Evolutionary conservation across 2,113 vertebrate genomes (phyloP).

Genomic region (Plotosus lineatus): DNA sequence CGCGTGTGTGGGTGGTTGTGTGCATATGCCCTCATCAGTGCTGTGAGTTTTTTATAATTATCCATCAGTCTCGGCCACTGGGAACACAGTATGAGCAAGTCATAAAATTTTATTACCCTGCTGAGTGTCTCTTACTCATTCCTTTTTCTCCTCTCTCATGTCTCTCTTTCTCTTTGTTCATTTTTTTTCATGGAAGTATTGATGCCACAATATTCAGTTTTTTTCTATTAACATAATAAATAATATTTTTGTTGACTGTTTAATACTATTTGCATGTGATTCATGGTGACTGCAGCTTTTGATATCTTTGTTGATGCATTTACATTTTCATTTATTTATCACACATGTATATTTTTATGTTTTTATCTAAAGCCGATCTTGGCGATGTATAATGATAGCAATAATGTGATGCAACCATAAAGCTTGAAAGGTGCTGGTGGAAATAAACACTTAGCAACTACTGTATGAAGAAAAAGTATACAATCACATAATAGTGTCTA

Average conservation of each 20-base stretch:
- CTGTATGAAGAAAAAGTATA: too few relatives aligned
- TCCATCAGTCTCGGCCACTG: constrained; percentile 62
- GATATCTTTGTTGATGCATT: not conserved
- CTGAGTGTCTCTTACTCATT: constrained; percentile 7
- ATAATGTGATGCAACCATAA: not conserved
- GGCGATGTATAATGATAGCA: too few relatives aligned
- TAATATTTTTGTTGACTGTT: not conserved
- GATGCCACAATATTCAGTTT: not conserved
- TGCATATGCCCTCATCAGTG: constrained; percentile 61
- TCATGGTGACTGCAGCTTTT: not conserved
- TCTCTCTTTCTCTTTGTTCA: constrained; percentile 10
- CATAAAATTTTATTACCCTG: constrained; percentile 27
- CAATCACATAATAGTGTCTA: too few relatives aligned
- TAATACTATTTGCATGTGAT: not conserved
- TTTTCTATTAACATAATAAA: not conserved
- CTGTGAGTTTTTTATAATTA: constrained; percentile 72
- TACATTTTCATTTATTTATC: not conserved
- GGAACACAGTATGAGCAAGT: constrained; percentile 24
- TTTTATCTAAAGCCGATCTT: not conserved
- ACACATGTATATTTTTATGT: not conserved
- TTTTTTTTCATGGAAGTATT: not conserved
- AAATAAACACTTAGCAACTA: too few relatives aligned
- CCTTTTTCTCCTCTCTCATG: not conserved
- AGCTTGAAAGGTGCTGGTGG: not conserved
- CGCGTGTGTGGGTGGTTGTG: constrained; percentile 24